A percentile compares a stretch with the other conserved stretches of the same genome.
Evolutionary conservation across 2,113 vertebrate species (phyloP).

Genomic region (Spea multiplicata): DNA sequence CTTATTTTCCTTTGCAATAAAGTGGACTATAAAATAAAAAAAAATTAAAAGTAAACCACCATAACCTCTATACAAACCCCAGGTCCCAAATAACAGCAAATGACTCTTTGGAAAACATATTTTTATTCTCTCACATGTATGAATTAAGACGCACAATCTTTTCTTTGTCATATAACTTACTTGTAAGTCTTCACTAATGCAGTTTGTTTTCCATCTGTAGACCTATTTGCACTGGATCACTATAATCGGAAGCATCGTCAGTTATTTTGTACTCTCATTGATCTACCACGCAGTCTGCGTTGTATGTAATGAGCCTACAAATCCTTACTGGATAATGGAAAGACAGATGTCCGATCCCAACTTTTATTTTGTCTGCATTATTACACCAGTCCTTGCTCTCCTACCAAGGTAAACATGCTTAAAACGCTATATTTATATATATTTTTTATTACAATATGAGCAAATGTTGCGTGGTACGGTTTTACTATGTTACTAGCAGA

Average conservation of each 20-base stretch:
- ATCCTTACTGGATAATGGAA: constrained; percentile 84
- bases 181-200: no score
- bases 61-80: no score
- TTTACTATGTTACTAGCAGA: background rate
- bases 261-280: constrained; percentile 74
- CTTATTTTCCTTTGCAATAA: no score
- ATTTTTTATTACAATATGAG: background rate
- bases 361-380: constrained; percentile 83
- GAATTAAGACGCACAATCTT: no score
- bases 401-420: constrained; percentile 78
- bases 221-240: constrained; percentile 73
- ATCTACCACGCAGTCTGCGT: constrained; percentile 76
- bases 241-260: constrained; percentile 75
- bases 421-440: no score
- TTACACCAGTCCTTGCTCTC: constrained; percentile 79
- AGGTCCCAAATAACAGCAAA: no score
- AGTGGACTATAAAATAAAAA: no score
- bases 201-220: constrained; percentile 59
- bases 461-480: background rate
- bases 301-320: constrained; percentile 78
- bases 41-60: no score
- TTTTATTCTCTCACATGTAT: no score
- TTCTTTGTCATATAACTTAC: no score
- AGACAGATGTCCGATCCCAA: constrained; percentile 76
- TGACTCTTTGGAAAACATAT: no score